Evolutionary conservation across 2,888 invertebrate species (phyloP), one percentile per base, ranked within the genome.

Genomic region (Blastobasis adustella): DNA sequence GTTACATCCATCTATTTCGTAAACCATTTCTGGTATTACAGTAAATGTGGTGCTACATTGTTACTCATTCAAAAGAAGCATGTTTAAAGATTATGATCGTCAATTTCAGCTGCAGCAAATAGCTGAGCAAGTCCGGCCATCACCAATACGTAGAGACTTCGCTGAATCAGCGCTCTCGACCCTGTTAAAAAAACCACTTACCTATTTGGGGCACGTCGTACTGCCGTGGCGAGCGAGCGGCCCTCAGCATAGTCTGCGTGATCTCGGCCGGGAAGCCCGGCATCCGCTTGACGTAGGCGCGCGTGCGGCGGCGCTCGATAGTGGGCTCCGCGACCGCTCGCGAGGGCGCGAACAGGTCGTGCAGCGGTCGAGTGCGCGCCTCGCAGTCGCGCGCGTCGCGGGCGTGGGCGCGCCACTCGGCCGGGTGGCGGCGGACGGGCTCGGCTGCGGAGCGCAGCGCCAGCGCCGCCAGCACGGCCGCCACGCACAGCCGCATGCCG

Each of bases 181-280:
- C 23, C 23, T 23, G 23, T 23, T 23, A 1, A 23, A 53, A 49
- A 46, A 23, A 42, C 50, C 36, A 90, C 92, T 91, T 72, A 95
- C 95, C 95, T 73, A 95, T 95, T 89, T 95, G 95, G 64, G 95
- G 95, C 61, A 95, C 95, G 84, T 95, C 95, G 82, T 95, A 95
- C 69, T 93, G 92, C 67, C 94, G 90, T 75, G 92, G 92, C 60
- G 93, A 93, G 64, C 95, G 91, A 56, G 94, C 91, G 54, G 94
- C 92, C 65, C 94, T 91, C 71, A 94, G 84, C 93, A 95, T 94
- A 83, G 95, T 90, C 79, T 95, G 95, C 49, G 93, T 93, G 66
- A 93, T 89, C 66, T 91, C 91, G 51, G 90, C 84, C 59, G 91
- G 89, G 53, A 90, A 69, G 59, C 79, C 79, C 43, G 78, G 79